A percentile compares a stretch with the other conserved stretches of the same genome.
Evolutionary conservation across 2,888 invertebrate species (phyloP).

Genomic region (Hoplodrina blanda): DNA sequence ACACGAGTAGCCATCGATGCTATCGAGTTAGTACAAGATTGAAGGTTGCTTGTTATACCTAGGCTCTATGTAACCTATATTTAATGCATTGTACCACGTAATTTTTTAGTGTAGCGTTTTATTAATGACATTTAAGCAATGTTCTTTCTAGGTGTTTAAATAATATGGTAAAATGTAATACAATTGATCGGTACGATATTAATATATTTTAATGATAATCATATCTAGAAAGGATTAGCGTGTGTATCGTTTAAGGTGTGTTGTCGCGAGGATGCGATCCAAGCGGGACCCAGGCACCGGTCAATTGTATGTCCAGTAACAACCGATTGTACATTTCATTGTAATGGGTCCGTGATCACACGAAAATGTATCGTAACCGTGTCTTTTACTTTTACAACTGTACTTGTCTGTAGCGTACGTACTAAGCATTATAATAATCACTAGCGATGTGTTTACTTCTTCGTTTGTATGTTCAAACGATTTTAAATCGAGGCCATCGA

Average conservation of each 20-base stretch:
- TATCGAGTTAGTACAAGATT: constrained; percentile 73
- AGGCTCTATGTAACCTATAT: constrained; percentile 75
- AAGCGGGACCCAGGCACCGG: constrained; percentile 69
- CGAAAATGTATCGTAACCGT: constrained; percentile 43
- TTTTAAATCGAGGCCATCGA: constrained; percentile 89
- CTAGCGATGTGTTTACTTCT: constrained; percentile 59
- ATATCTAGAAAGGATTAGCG: constrained; percentile 43
- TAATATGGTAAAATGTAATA: constrained; percentile 69
- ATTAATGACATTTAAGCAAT: constrained; percentile 71
- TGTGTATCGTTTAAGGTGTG: constrained; percentile 45
- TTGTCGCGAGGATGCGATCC: constrained; percentile 54
- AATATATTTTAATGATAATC: constrained; percentile 49
- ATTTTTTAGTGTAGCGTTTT: constrained; percentile 75
- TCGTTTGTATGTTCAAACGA: constrained; percentile 70
- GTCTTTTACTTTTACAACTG: constrained; percentile 55
- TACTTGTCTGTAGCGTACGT: constrained; percentile 59
- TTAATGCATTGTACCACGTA: constrained; percentile 76
- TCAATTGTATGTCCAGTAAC: constrained; percentile 75
- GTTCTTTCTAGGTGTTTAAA: constrained; percentile 74
- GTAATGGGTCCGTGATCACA: constrained; percentile 82
- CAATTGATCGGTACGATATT: constrained; percentile 76
- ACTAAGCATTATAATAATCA: constrained; percentile 49
- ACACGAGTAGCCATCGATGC: constrained; percentile 65
- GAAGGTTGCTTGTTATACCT: constrained; percentile 77
- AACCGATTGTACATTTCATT: constrained; percentile 88